Percentiles rank a stretch among this genome's conserved stretches.
Evolutionary conservation across 2,113 vertebrate genomes (phyloP).

Genomic region (Oncorhynchus masou): DNA sequence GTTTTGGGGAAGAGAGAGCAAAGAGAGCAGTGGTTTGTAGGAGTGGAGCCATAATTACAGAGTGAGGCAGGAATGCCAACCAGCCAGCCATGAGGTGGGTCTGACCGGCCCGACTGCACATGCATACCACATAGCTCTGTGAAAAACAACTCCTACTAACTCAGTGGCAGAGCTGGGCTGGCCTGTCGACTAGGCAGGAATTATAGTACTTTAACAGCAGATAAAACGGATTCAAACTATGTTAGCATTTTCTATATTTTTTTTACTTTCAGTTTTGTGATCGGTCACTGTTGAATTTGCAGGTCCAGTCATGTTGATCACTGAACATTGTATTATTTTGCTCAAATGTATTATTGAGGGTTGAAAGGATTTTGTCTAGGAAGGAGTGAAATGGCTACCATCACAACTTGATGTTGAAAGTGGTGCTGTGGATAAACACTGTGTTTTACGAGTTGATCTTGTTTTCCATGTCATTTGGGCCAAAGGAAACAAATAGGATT

Average conservation of each 20-base stretch:
- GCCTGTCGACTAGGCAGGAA: conserved; percentile 22
- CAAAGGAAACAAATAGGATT: conserved; percentile 58
- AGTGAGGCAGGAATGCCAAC: conserved; percentile 68
- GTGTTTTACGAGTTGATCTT: conserved; percentile 24
- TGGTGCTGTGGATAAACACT: conserved; percentile 1
- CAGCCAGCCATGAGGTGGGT: conserved; percentile 66
- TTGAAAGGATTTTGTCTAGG: background rate
- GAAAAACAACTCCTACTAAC: conserved; percentile 65
- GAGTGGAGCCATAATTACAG: conserved; percentile 68
- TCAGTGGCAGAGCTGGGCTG: conserved; percentile 5
- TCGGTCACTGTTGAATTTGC: background rate
- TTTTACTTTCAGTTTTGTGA: background rate
- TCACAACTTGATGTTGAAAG: too few species aligned
- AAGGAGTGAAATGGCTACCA: background rate
- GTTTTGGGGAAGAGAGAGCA: background rate
- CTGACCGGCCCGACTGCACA: conserved; percentile 52
- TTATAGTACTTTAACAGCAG: conserved; percentile 33
- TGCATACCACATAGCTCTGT: conserved; percentile 62
- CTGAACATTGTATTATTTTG: conserved; percentile 1
- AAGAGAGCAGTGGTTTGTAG: conserved; percentile 27
- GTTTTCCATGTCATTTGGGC: conserved; percentile 30
- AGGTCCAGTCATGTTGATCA: background rate
- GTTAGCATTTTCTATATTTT: too few species aligned
- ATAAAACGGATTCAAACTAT: background rate
- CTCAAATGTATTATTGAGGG: background rate